A percentile compares a stretch with the other conserved stretches of the same genome.
phyloP scores from a whole-genome alignment of 2,888 invertebrate species.

The Belgica antarctica region DNA sequence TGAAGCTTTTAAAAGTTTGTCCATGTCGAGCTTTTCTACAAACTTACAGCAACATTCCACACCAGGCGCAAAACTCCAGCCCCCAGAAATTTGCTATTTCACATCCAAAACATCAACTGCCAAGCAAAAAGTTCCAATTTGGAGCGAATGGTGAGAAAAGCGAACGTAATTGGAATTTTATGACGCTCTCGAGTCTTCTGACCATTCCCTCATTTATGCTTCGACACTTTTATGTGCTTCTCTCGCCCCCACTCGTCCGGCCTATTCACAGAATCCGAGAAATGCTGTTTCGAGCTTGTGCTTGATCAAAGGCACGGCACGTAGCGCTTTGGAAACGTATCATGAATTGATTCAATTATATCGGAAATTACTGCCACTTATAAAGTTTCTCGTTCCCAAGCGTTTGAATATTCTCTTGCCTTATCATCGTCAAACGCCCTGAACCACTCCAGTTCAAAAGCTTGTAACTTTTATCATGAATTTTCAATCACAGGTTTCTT shows the following conservation, averaged over 20 bases:
- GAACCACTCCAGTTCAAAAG: not conserved
- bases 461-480: constrained; percentile 8
- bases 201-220: constrained; percentile 19
- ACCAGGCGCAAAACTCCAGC: not conserved
- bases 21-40: not conserved
- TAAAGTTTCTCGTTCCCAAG: constrained; percentile 1
- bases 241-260: too few species aligned
- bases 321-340: constrained; percentile 30
- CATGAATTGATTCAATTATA: constrained; percentile 31
- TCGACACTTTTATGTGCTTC: not conserved
- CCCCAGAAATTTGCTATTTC: not conserved
- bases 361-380: constrained; percentile 7
- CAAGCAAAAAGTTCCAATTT: too few species aligned
- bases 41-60: too few species aligned
- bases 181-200: not conserved
- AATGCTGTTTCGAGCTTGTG: not conserved
- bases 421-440: not conserved
- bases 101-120: not conserved
- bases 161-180: constrained; percentile 30
- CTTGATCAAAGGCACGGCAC: constrained; percentile 13
- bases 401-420: not conserved
- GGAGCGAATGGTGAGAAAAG: too few species aligned
- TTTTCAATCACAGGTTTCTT: not conserved
- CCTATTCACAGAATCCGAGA: constrained; percentile 9
- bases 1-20: not conserved